phyloP scores from a whole-genome alignment of 2,113 vertebrate species.

The Kryptolebias marmoratus region DNA sequence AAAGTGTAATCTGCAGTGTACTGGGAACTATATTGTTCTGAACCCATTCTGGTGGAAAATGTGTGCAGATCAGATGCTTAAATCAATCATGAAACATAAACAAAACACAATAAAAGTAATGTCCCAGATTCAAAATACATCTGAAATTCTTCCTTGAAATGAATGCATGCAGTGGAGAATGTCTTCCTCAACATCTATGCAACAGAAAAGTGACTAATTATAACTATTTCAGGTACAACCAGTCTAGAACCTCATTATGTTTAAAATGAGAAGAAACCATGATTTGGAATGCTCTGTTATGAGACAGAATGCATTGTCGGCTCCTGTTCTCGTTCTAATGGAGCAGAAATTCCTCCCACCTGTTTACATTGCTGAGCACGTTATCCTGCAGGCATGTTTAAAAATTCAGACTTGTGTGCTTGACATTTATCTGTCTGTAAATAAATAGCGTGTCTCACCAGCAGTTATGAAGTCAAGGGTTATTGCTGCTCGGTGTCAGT shows the following conservation, averaged over 20 bases:
- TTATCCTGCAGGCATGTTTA: slow-evolving; percentile 35
- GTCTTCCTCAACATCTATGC: too few species aligned
- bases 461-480: slow-evolving; percentile 66
- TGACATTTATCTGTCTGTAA: slow-evolving; percentile 66
- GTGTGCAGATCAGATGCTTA: too few species aligned
- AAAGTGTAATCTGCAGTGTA: too few species aligned
- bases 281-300: too few species aligned
- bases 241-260: not conserved
- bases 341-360: slow-evolving; percentile 10
- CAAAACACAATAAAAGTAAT: too few species aligned
- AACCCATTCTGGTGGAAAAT: too few species aligned
- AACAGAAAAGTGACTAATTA: not conserved
- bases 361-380: slow-evolving; percentile 32
- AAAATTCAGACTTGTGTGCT: slow-evolving; percentile 56
- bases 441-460: slow-evolving; percentile 56
- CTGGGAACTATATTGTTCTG: too few species aligned
- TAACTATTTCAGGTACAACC: not conserved
- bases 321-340: not conserved
- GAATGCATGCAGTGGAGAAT: too few species aligned
- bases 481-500: slow-evolving; percentile 84
- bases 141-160: too few species aligned
- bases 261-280: too few species aligned
- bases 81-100: too few species aligned
- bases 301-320: not conserved
- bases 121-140: too few species aligned